Evolutionary conservation across 2,888 invertebrate species (phyloP).

Genomic region (Megastigmus dorsalis): DNA sequence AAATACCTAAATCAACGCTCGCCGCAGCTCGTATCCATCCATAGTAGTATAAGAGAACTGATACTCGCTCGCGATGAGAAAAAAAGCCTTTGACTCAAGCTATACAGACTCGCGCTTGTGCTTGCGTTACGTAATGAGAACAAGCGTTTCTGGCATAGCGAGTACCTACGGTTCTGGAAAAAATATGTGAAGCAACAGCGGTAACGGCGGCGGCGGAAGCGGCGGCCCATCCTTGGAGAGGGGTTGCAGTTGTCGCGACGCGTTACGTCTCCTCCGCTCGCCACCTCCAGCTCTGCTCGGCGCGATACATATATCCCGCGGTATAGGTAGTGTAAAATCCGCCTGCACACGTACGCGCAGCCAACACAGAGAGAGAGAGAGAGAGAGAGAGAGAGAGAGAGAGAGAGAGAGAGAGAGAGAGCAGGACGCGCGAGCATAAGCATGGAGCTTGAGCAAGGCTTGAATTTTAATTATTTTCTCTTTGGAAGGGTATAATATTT

Average conservation of each 20-base stretch:
- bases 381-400: no score
- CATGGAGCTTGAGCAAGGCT: slow-evolving; percentile 69
- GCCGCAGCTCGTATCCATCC: no score
- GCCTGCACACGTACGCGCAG: slow-evolving; percentile 33
- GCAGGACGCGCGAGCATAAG: no score
- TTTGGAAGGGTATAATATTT: slow-evolving; percentile 75
- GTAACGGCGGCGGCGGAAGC: slow-evolving; percentile 44
- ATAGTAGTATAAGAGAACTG: no score
- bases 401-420: no score
- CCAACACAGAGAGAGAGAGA: slow-evolving; percentile 1
- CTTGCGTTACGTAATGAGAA: slow-evolving; percentile 62
- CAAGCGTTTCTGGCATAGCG: slow-evolving; percentile 72
- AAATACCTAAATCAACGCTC: no score
- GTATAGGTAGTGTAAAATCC: slow-evolving; percentile 14
- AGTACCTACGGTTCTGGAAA: slow-evolving; percentile 70
- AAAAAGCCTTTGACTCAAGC: neutral
- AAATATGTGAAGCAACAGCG: slow-evolving; percentile 63
- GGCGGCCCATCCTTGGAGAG: slow-evolving; percentile 63
- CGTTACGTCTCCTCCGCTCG: neutral
- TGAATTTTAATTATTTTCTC: slow-evolving; percentile 75
- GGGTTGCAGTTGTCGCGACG: slow-evolving; percentile 26
- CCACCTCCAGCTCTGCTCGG: neutral
- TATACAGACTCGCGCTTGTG: neutral
- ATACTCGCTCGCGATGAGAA: no score
- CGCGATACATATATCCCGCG: no score